Evolutionary conservation across 2,888 invertebrate species (phyloP).

Genomic region (Rhagium mordax): DNA sequence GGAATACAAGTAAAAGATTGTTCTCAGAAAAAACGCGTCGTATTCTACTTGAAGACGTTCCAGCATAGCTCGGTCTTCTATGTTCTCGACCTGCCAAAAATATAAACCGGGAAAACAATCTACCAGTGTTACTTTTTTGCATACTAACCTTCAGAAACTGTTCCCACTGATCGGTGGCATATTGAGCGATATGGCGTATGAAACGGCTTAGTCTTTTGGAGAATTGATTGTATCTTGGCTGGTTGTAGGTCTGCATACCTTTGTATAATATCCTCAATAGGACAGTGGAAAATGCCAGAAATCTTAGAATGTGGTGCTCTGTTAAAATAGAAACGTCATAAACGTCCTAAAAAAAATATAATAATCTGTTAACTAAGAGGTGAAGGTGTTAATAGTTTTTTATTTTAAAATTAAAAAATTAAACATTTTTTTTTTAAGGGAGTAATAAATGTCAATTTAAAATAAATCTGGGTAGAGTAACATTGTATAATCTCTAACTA

Average conservation of each 20-base stretch:
- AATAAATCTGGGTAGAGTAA: too few relatives aligned
- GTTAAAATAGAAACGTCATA: conserved; percentile 72
- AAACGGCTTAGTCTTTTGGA: conserved; percentile 79
- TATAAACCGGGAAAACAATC: too few relatives aligned
- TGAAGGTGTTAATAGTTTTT: too few relatives aligned
- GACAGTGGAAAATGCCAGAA: conserved; percentile 81
- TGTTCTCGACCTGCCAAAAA: conserved; percentile 58
- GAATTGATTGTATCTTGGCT: conserved; percentile 79
- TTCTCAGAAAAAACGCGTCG: conserved; percentile 81
- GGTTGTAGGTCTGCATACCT: conserved; percentile 79
- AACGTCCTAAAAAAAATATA: conserved; percentile 66
- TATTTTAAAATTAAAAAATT: too few relatives aligned
- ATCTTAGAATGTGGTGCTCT: conserved; percentile 76
- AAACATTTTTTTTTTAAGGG: too few relatives aligned
- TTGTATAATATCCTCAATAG: conserved; percentile 76
- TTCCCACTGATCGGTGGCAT: conserved; percentile 82
- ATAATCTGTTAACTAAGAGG: too few relatives aligned
- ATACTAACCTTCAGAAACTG: conserved; percentile 66
- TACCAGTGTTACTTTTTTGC: neutral
- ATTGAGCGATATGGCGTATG: conserved; percentile 81
- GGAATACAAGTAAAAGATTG: conserved; percentile 79
- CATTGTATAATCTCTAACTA: too few relatives aligned
- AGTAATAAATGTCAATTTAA: too few relatives aligned
- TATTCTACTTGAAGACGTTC: conserved; percentile 80
- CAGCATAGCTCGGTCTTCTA: conserved; percentile 71